A percentile compares a stretch with the other conserved stretches of the same genome.
These are phyloP conservation scores for Lepidochrysops patricia DNA, from an alignment of 2,888 invertebrate species.

Conservation along the genomic window DNA sequence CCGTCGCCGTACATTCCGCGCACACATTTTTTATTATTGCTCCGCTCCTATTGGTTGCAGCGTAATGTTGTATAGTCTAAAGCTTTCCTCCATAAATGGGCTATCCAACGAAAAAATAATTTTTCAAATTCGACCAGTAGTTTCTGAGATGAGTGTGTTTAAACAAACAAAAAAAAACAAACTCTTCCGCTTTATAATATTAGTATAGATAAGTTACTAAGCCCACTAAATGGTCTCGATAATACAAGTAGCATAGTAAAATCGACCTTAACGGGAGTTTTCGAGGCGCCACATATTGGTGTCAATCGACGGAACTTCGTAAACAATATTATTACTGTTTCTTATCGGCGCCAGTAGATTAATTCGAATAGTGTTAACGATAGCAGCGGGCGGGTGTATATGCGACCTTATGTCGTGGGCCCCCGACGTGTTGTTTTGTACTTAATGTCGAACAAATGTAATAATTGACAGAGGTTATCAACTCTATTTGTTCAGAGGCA, in stretches of 20 bases:
- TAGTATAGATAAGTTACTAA: neutral
- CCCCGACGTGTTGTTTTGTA: slow-evolving; percentile 65
- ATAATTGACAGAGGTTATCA: slow-evolving; percentile 67
- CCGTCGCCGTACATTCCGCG: too few species aligned
- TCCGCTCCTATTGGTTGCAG: too few species aligned
- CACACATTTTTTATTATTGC: too few species aligned
- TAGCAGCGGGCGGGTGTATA: slow-evolving; percentile 19
- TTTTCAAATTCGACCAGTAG: too few species aligned
- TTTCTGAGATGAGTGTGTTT: too few species aligned
- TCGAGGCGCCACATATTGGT: neutral
- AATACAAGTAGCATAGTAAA: neutral
- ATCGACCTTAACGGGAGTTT: neutral
- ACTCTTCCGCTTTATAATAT: too few species aligned
- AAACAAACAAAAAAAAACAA: too few species aligned
- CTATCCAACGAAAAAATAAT: too few species aligned
- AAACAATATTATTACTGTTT: slow-evolving; percentile 9
- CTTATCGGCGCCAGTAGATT: slow-evolving; percentile 3
- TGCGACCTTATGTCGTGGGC: slow-evolving; percentile 25
- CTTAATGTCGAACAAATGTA: slow-evolving; percentile 54
- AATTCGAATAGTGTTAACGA: neutral
- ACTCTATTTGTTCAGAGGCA: slow-evolving; percentile 56
- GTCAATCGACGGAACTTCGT: neutral
- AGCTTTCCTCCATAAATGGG: too few species aligned
- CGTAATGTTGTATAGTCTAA: too few species aligned
- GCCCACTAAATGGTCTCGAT: neutral